These are phyloP conservation scores for Patagioenas fasciata DNA, from an alignment of 2,113 vertebrate genomes.

Conservation along the genomic window DNA sequence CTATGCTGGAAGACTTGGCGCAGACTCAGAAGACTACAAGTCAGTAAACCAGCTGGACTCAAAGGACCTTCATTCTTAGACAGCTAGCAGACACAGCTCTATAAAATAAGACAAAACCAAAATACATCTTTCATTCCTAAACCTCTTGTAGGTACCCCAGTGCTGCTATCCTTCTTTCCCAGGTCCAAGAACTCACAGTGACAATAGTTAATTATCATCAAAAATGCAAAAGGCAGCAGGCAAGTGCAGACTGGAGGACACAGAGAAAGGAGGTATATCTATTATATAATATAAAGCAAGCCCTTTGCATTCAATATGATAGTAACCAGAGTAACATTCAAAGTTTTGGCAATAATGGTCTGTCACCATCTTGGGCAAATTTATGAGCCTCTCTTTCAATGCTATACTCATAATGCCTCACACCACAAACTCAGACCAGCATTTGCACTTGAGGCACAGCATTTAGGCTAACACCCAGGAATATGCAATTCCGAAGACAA, in stretches of 20 bases:
- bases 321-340: neutral
- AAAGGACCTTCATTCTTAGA: neutral
- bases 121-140: neutral
- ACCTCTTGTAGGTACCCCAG: neutral
- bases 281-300: neutral
- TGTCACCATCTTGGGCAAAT: neutral
- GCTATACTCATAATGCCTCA: neutral
- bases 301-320: rapidly evolving
- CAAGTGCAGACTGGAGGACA: neutral
- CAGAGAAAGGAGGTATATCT: neutral
- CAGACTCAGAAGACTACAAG: neutral
- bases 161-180: neutral
- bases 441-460: neutral
- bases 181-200: neutral
- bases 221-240: neutral
- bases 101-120: neutral
- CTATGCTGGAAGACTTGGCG: neutral
- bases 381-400: neutral
- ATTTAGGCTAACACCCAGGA: neutral
- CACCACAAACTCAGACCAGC: neutral
- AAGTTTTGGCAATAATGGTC: neutral
- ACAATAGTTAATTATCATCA: neutral
- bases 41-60: neutral
- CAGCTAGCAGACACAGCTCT: neutral
- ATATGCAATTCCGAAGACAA: neutral